Base-by-base conservation (phyloP, 1,140 invertebrate genomes). In the Calliopsis andreniformis region DNA sequence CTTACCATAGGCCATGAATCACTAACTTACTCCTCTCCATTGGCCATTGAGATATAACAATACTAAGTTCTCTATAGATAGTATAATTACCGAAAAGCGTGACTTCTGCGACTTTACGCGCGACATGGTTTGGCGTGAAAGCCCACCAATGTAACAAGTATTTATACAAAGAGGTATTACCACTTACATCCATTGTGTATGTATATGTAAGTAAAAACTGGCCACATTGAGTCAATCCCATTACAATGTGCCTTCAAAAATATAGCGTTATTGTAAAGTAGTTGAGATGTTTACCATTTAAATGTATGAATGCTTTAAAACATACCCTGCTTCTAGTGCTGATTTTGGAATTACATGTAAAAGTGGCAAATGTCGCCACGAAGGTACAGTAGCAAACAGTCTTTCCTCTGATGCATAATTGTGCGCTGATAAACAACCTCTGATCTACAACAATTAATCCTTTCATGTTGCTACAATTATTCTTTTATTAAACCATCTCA, bases 221-320 rank as follows among this genome's bases (percentile, higher is more conserved):
- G 10, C 97, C 97, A 92, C 97, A 98, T 85, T 97, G 95, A 30
- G 97, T 97, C 83, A 98, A 96, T 10, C 98, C 98, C 95, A 99
- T 96, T 88, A 98, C 97, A 47, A 98, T 95, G 92, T 98, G 97
- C 76, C 94, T 95, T 81, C 20, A 35, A 78, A 86, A 92, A 89
- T 89, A 88, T 82, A 76, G 47, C 30, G 39, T 35, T 32, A 61
- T 76, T 45, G 71, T 0, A 68, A 76, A n/a, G 25, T 32, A 14
- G 0, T 3, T 28, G 14, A 18, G 12, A 14, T 14, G 30, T 14
- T 61, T 5, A 42, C 32, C 55, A 23, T 16, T 70, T n/a, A 53
- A 28, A 12, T 69, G 43, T 18, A 66, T 14, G 23, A 12, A 23
- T 28, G 2, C n/a, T 35, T 53, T 23, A 5, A 32, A 28, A 35